Base-by-base conservation (phyloP, 2,113 vertebrate genomes). In the Lota lota region DNA sequence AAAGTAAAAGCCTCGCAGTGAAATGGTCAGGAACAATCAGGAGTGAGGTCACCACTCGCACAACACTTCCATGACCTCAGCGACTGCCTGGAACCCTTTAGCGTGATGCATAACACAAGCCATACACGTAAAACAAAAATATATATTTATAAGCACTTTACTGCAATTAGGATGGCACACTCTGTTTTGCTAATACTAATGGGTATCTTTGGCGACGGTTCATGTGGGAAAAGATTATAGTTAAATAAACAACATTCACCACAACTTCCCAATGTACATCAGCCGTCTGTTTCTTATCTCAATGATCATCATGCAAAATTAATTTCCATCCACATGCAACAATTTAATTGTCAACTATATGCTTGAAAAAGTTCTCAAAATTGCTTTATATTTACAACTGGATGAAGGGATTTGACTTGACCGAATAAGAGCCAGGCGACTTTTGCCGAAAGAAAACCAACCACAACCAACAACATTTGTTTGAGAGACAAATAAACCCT, bases 401-500 rank as follows among this genome's bases (percentile, higher is more conserved):
- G 17, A 67, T 8, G 53, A 79, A 77, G 74, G 63, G 50, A 14
- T 33, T 74, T 54, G 28, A 69, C n/a, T 60, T 22, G 61, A 21
- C 11, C 70, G 72, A 73, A 70, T 70, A n/a, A 19, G 58, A 57
- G 74, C 63, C 17, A 54, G 61, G 40, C 68, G 72, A 70, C 75
- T 80, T 72, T 36, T 24, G 66, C n/a, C 69, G 50, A 33, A 4
- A 33, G 28, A 33, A 33, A 6, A 33, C 6, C 73, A 79, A 76
- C 54, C 15, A 7, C 47, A 80, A 62, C 28, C 28, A 4, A 33
- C 28, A 33, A 33, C 28, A 33, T 33, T 33, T 33, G 28, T 33
- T 33, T 68, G 40, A 47, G 63, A 77, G 61, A 79, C 77, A 83
- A 79, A 79, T 80, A 10, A 81, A 82, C 74, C 66, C 64, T 64